Conservation (phyloP, 2,797 vertebrate genomes). For the Aselliscus stoliczkanus region DNA sequence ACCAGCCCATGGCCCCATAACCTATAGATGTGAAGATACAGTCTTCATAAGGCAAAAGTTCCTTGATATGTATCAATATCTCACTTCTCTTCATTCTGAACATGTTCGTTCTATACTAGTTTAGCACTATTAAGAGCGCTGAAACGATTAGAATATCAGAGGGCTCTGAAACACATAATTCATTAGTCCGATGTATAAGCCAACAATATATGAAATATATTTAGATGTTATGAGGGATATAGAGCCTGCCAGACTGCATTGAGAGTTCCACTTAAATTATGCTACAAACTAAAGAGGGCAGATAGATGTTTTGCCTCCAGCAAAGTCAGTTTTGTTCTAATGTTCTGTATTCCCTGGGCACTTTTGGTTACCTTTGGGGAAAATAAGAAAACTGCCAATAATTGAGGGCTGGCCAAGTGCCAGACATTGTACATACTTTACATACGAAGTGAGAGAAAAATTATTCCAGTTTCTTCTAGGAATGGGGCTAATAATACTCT, state of each 20-base stretch:
- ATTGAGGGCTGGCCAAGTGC: neutral
- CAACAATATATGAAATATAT: neutral
- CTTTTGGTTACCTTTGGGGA: neutral
- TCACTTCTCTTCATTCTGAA: neutral
- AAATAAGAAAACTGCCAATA: neutral
- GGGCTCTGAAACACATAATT: neutral
- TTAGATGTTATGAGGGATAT: neutral
- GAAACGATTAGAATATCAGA: neutral
- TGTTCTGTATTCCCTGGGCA: neutral
- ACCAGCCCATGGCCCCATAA: neutral
- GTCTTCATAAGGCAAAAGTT: neutral
- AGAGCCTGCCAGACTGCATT: neutral
- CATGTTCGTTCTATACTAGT: neutral
- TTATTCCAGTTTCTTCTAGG: neutral
- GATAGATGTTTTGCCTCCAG: neutral
- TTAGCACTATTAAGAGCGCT: neutral
- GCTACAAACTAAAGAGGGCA: neutral
- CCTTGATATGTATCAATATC: neutral
- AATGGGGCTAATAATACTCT: neutral
- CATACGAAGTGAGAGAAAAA: neutral
- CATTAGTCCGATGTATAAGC: neutral
- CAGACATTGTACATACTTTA: neutral
- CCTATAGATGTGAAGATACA: neutral
- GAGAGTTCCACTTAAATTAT: neutral
- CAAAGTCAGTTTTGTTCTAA: neutral